Base-by-base conservation (phyloP, 2,113 vertebrate species). In the Pterocles orientalis region DNA sequence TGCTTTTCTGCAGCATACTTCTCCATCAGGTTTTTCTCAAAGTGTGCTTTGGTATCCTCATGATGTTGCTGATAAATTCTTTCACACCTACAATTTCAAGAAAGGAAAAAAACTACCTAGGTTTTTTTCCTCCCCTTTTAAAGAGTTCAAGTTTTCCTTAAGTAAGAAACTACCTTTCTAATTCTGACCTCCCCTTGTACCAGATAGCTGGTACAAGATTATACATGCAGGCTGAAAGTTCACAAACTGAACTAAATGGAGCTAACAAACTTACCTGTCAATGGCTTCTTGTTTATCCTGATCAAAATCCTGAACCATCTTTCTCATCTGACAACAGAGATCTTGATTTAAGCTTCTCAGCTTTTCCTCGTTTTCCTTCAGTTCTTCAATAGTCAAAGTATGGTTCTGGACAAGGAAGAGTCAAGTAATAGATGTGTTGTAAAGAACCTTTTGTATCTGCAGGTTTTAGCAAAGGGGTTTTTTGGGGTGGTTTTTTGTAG, bases 241-340 rank as follows among this genome's bases (percentile, higher is more conserved):
- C 64, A 50, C 14, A 61, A 81, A 64, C n/a, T 8, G 7, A 85
- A 62, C 29, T 43, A 21, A 57, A 45, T 2, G 0, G 58, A 87
- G 5, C 56, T 75, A 66, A 45, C 29, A 71, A 47, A 34, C 47
- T 95, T 93, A 99, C 99, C 99, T 98, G 60, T 98, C 94, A 73
- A 98, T 96, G 20, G 98, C 97, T 96, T 99, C 99, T 91, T 99
- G 99, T 83, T 99, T 99, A 97, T 99, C 99, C 50, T 95, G 98
- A 97, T 99, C 99, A 94, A 99, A 98, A 91, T 99, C 99, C 83
- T 99, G 98, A 84, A 99, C 98, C 98, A 99, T 99, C 65, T 99
- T 98, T 94, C 99, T 99, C 99, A 99, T 99, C 96, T 99, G 99
- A 95, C 96, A 98, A 95, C 99, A 99, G 61, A 99, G 98, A 75